Evolutionary conservation across 2,888 invertebrate genomes (phyloP), one percentile per base, ranked within the genome.

Genomic region (Ormia ochracea): DNA sequence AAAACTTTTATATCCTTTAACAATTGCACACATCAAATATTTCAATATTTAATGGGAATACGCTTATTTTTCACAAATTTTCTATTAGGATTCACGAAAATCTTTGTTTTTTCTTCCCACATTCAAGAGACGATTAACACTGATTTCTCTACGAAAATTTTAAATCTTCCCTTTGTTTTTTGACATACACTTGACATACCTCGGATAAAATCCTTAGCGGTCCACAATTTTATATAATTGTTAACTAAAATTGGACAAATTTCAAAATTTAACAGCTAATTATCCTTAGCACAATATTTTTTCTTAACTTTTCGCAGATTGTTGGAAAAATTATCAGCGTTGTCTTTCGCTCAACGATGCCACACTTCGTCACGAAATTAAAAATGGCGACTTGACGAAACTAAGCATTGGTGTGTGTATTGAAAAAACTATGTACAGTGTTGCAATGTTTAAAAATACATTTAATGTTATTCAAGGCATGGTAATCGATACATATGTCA

Each of bases 361-460:
- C 80, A 80, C 54, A 56, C 28, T 45, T 41, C n/a, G n/a, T 6
- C 14, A 36, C 12, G 41, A 56, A 68, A 52, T 52, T 19, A 61
- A 80, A 76, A 68, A 80, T 80, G 80, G 80, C 80, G 80, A 76
- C 80, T 74, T 56, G 14, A 68, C 68, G 69, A 69, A 69, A 58
- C 33, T 21, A 21, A 58, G 52, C 61, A 68, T 68, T 66, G 73
- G 78, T 78, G 78, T 74, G 78, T 78, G 78, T 78, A 78, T 74
- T 56, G 61, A 74, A 69, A 63, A 78, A 68, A 52, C 9, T 3
- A 10, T n/a, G 28, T 45, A 43, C 66, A 54, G 58, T 78, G 66
- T 50, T 68, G 43, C 65, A 38, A 52, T 17, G 19, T n/a, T 36
- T 31, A 41, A 41, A 41, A 52, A 17, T 14, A 17, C 1, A 12